Evolutionary conservation across 2,113 vertebrate species (phyloP).

Genomic region (Saimiri boliviensis): DNA sequence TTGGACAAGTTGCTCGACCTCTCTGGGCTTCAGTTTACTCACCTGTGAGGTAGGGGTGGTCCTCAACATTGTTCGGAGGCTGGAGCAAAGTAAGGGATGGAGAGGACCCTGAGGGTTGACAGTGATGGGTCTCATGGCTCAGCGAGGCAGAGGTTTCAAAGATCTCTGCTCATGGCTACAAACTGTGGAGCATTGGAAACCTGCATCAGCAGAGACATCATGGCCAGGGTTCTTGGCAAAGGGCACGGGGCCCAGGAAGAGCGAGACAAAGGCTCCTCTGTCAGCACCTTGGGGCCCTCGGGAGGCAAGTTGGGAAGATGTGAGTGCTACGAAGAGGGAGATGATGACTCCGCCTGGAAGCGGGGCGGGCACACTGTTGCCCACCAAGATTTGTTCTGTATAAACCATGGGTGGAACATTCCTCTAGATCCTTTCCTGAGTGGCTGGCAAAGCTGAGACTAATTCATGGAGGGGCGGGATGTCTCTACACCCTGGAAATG

Average conservation of each 20-base stretch:
- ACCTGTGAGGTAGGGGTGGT: background rate
- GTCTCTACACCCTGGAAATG: background rate
- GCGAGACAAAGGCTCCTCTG: constrained; percentile 55
- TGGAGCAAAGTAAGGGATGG: background rate
- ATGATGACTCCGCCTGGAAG: background rate
- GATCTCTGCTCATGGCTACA: background rate
- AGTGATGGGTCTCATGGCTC: background rate
- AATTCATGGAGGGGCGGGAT: background rate
- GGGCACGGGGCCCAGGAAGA: background rate
- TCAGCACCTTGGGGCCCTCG: background rate
- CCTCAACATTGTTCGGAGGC: background rate
- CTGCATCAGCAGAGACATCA: background rate
- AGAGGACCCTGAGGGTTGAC: background rate
- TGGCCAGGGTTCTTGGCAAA: background rate
- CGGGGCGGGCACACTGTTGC: background rate
- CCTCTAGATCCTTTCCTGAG: background rate
- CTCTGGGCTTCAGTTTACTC: background rate
- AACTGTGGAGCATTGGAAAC: background rate
- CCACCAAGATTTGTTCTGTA: background rate
- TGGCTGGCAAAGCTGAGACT: background rate
- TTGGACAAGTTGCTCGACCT: background rate
- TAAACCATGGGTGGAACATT: constrained; percentile 20
- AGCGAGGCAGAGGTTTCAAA: background rate
- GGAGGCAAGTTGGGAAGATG: background rate
- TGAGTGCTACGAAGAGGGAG: background rate